A percentile compares a stretch with the other conserved stretches of the same genome.
phyloP scores from a whole-genome alignment of 1,140 invertebrate genomes.

The Coptotermes formosanus region DNA sequence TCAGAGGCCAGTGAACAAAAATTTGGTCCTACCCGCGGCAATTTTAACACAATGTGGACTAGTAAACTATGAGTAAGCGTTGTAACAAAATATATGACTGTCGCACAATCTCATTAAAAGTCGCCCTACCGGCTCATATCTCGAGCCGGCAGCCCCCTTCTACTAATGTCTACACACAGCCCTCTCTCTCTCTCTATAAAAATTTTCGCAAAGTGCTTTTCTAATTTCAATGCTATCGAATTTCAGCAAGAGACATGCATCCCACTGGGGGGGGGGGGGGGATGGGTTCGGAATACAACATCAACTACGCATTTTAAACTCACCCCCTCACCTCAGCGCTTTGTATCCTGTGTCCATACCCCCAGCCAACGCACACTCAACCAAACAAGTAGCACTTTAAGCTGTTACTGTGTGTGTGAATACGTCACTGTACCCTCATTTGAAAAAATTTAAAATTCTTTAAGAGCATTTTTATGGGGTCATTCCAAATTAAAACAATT shows the following conservation, averaged over 20 bases:
- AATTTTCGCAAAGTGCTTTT: not conserved
- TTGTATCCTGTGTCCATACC: not conserved
- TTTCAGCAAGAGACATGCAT: conserved; percentile 1
- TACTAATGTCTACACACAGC: not conserved
- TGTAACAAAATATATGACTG: not conserved
- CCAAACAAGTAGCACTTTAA: not conserved
- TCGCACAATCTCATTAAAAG: not conserved
- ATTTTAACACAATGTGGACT: too few species aligned
- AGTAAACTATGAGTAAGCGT: not conserved
- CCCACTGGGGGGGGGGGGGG: not conserved
- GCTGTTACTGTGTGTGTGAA: too few species aligned
- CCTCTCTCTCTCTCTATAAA: not conserved
- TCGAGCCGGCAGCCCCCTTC: not conserved
- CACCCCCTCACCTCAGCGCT: not conserved
- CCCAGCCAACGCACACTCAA: not conserved
- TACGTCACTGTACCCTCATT: too few species aligned
- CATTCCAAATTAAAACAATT: too few species aligned
- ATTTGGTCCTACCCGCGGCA: too few species aligned
- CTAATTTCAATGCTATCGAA: conserved; percentile 19
- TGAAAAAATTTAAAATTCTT: too few species aligned
- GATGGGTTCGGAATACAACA: not conserved
- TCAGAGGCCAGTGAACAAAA: too few species aligned
- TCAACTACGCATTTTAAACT: not conserved
- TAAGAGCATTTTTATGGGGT: too few species aligned
- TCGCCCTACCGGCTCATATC: not conserved